These are phyloP conservation scores for Deroplatys truncata DNA, from an alignment of 2,888 invertebrate genomes.

Conservation along the genomic window DNA sequence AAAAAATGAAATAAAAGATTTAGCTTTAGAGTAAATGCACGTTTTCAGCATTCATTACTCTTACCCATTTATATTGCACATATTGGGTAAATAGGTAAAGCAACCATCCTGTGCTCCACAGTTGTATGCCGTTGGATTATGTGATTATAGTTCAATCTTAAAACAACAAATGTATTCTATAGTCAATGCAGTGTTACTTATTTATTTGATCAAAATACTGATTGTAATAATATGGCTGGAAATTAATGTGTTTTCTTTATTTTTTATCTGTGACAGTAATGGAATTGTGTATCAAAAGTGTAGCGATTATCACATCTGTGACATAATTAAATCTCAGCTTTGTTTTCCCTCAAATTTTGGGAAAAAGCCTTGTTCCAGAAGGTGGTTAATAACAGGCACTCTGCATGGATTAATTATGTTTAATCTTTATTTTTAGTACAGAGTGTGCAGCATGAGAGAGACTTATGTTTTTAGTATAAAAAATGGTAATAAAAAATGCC, in stretches of 20 bases:
- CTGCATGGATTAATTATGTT: conserved; percentile 21
- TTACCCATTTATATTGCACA: conserved; percentile 11
- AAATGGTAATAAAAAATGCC: not conserved
- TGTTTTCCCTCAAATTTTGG: not conserved
- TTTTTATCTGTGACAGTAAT: conserved; percentile 23
- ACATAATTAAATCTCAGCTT: not conserved
- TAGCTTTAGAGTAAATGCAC: not conserved
- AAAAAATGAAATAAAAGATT: not conserved
- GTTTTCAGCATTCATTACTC: not conserved
- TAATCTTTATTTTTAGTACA: conserved; percentile 27
- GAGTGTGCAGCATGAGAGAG: conserved; percentile 21
- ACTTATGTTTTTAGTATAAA: conserved; percentile 3
- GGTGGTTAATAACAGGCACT: not conserved
- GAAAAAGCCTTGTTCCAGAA: not conserved
- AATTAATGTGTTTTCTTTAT: conserved; percentile 16
- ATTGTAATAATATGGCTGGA: conserved; percentile 3
- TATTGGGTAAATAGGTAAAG: not conserved
- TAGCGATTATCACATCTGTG: not conserved
- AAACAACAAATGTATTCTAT: conserved; percentile 16
- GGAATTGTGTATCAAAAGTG: conserved; percentile 18
- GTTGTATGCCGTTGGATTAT: conserved; percentile 15
- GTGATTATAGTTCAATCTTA: conserved; percentile 3
- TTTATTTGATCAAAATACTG: conserved; percentile 4
- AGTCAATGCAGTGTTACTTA: conserved; percentile 16
- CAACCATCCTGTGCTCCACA: conserved; percentile 20